Evolutionary conservation across 2,797 vertebrate species (phyloP), one percentile per base, ranked within the genome.

Genomic region (Balearica regulorum): DNA sequence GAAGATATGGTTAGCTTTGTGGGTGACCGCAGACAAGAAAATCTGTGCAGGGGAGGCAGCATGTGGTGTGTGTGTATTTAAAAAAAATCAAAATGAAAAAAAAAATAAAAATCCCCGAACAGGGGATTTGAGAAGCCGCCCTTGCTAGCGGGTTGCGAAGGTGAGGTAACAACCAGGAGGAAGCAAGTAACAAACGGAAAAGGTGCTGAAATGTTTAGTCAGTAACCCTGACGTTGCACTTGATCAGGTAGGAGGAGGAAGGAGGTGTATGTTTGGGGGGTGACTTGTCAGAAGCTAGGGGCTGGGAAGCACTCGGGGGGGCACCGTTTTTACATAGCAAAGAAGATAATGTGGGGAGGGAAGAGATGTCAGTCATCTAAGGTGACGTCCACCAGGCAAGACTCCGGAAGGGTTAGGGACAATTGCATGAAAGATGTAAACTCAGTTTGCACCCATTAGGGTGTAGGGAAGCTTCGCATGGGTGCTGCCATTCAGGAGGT

Each of bases 1-100:
- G 77, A 84, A 72, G 90, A 75, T 58, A 62, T 1, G 53, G 46
- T 89, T 87, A 21, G 82, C 37, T 79, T 89, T 96, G 96, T 51
- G 93, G 92, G 89, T 96, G 96, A 95, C 93, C 93, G 95, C 92
- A 95, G 88, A 64, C 68, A 87, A 71, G 83, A 17, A 71, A 94
- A 92, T 95, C 86, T 89, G 71, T 89, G 90, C 92, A 87, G 88
- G n/a, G 75, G 49, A 75, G 71, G 83, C 86, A 80, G 88, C 24
- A 0, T 75, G 81, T 92, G 75, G 62, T 24, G 55, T 65, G 55
- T 53, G 55, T 3, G 6, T 43, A 43, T 77, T 66, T 39, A 19
- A 48, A 10, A 22, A 16, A 9, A 19, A 24, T n/a, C n/a, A 26
- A 33, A 39, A 13, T 9, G 14, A 62, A 3, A 39, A 8, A 1